Base-by-base conservation (phyloP, 2,888 invertebrate genomes). In the Mycogona germanica region DNA sequence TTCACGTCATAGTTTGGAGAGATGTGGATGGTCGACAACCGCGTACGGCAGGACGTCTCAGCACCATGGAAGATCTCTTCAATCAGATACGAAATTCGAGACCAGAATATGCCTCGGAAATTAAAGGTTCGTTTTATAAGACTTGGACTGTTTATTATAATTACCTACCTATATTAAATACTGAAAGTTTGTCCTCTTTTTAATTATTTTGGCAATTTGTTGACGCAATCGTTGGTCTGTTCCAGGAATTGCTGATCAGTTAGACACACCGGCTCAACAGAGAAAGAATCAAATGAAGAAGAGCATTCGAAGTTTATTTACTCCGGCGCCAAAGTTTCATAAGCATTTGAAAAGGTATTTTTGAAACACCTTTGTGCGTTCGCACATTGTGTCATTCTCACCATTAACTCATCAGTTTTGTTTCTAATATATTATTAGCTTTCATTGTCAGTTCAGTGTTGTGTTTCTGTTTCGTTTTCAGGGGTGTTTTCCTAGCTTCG, bases 281-380 rank as follows among this genome's bases (percentile, higher is more conserved):
- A 74, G 86, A 26, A 77, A 83, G 56, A 80, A 83, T 19, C 64
- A 62, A 64, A 79, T 83, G 62, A 68, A 71, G 56, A 87, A 87
- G 72, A 74, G 74, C 53, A 88, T 97, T 58, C 84, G 93, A 60
- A 92, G 95, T 66, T 76, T 97, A 37, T 97, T 97, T 72, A 87
- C 92, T 0, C 89, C 92, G 9, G 87, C 93, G 50, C 89, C 92
- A 66, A 97, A 96, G 73, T 96, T 97, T 68, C 93, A 95, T 70
- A 96, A 95, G 71, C 84, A 85, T 65, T 73, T 96, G 57, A 78
- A 87, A 66, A 80, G 85, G 85, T 84, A 68, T 19, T 48, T n/a
- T 9, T 17, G 17, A 41, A 6, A 17, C 21, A 21, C n/a, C n/a
- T 32, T 32, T 32, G 9, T n/a, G 9, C n/a, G 9, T 32, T 32